Evolutionary conservation across 2,113 vertebrate species (phyloP).

Genomic region (Nerophis lumbriciformis): DNA sequence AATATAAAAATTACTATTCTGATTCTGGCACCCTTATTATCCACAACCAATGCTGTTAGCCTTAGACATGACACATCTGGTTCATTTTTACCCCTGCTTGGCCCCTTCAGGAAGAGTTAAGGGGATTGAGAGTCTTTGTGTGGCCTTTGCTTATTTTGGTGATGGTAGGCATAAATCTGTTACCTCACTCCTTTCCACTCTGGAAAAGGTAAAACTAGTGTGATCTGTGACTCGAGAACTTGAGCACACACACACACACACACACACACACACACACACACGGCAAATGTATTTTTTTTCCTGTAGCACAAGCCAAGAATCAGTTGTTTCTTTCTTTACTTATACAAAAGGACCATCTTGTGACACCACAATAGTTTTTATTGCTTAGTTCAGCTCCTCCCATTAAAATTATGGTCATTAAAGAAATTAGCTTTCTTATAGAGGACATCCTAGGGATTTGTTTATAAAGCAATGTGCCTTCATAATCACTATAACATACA

Average conservation of each 20-base stretch:
- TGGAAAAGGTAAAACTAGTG: slow-evolving; percentile 64
- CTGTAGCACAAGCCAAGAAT: slow-evolving; percentile 24
- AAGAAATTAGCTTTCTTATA: slow-evolving; percentile 1
- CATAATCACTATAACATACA: slow-evolving; percentile 10
- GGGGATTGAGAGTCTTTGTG: slow-evolving; percentile 29
- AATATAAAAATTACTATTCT: too few relatives aligned
- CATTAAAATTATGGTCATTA: neutral
- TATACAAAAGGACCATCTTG: slow-evolving; percentile 17
- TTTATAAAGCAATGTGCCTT: slow-evolving; percentile 3
- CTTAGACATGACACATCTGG: slow-evolving; percentile 6
- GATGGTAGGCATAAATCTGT: slow-evolving; percentile 34
- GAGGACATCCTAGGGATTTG: neutral
- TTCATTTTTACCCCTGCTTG: slow-evolving; percentile 6
- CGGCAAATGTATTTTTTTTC: slow-evolving; percentile 42
- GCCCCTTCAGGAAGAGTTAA: slow-evolving; percentile 9
- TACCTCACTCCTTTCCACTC: slow-evolving; percentile 70
- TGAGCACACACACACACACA: slow-evolving; percentile 31
- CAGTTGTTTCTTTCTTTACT: slow-evolving; percentile 12
- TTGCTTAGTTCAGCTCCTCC: neutral
- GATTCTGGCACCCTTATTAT: neutral
- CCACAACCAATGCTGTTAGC: neutral
- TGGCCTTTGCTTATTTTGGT: slow-evolving; percentile 43
- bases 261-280: too few relatives aligned
- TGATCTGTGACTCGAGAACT: slow-evolving; percentile 50
- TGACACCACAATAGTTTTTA: slow-evolving; percentile 4